A percentile compares a stretch with the other conserved stretches of the same genome.
phyloP scores from a whole-genome alignment of 2,888 invertebrate species.

The Aphidius colemani region DNA sequence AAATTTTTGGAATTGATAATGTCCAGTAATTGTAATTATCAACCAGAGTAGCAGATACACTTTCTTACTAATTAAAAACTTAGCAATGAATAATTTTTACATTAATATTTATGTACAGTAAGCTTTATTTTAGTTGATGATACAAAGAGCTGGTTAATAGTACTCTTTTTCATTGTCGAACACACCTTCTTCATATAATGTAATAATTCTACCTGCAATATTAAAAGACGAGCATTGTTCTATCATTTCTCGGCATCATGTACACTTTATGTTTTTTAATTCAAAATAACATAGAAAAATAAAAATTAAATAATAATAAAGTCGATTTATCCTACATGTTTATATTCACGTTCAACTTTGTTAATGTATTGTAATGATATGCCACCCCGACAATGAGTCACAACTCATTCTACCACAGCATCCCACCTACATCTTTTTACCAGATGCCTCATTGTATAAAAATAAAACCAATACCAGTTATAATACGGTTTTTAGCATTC shows the following conservation, averaged over 20 bases:
- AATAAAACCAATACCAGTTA: too few relatives aligned
- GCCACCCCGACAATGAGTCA: constrained; percentile 59
- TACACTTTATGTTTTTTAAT: constrained; percentile 5
- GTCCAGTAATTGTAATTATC: too few relatives aligned
- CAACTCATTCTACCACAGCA: constrained; percentile 47
- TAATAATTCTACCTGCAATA: constrained; percentile 1
- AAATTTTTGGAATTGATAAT: too few relatives aligned
- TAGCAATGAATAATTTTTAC: not conserved
- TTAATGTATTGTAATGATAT: constrained; percentile 58
- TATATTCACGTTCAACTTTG: constrained; percentile 28
- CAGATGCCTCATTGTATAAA: too few relatives aligned
- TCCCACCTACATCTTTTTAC: constrained; percentile 18
- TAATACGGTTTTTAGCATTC: constrained; percentile 34
- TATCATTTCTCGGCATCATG: constrained; percentile 7
- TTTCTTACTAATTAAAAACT: not conserved
- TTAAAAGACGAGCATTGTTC: constrained; percentile 12
- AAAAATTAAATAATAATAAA: constrained; percentile 7
- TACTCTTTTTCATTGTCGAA: too few relatives aligned
- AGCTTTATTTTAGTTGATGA: not conserved
- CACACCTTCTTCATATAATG: too few relatives aligned
- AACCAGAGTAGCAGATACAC: too few relatives aligned
- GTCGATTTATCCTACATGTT: constrained; percentile 45
- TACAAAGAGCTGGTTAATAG: not conserved
- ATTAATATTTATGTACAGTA: not conserved
- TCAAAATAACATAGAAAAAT: too few relatives aligned